Evolutionary conservation across 2,797 vertebrate genomes (phyloP), one percentile per base, ranked within the genome.

Genomic region (Calcarius lapponicus): DNA sequence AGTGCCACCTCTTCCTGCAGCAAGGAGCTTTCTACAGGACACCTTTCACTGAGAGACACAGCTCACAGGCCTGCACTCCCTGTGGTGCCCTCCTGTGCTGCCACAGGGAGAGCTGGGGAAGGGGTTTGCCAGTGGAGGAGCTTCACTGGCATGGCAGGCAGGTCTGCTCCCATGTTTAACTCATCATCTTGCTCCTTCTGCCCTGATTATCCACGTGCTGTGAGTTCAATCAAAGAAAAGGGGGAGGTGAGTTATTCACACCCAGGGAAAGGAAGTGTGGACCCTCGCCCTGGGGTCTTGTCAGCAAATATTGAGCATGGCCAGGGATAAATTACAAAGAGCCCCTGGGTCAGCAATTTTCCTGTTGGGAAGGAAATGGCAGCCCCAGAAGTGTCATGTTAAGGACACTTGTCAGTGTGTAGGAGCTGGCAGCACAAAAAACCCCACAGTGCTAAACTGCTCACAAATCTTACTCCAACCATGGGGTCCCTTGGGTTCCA

Each of bases 221-320:
- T 21, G 56, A 48, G 34, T 64, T 58, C 7, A 26, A n/a, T 43
- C 0, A 14, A 47, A 76, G 15, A 21, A n/a, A 42, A 11, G 11
- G 4, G 6, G 8, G 13, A 66, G 20, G 32, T 61, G 24, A 31
- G 19, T 71, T 88, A 58, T 50, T 22, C 0, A 0, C 13, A 3
- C 13, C 34, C 31, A 40, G 62, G 40, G 65, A 38, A 66, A 51
- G 13, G 25, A 22, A 47, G 7, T 0, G 0, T 1, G 1, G 42
- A 20, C 4, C 36, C 34, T 47, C 0, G 0, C 29, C 16, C 0
- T 2, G 22, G 28, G 28, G 2, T 89, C 29, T 48, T 22, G 3
- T 10, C 82, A 60, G 38, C 36, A 72, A 79, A 60, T 51, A 47
- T 0, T 36, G 50, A 70, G 34, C 10, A 3, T 47, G 48, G 14